These are phyloP conservation scores for Poeciliopsis gracilis DNA, from an alignment of 2,797 vertebrate species.

Conservation along the genomic window DNA sequence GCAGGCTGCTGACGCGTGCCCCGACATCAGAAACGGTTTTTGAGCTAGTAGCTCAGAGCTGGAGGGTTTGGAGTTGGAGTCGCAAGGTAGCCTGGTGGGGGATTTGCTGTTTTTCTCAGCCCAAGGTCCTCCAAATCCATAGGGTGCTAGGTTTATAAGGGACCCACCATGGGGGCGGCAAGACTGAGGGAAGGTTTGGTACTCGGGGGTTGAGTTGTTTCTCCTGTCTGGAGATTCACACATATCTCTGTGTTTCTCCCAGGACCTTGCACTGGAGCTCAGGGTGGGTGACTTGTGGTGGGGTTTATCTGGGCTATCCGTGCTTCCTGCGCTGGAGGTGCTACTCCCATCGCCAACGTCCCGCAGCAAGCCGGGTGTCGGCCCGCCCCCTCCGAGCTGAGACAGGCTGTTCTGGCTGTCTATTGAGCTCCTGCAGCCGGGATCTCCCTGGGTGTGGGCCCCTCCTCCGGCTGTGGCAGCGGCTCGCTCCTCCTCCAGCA, in stretches of 20 bases:
- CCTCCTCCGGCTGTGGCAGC: constrained; percentile 49
- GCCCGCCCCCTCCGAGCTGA: constrained; percentile 72
- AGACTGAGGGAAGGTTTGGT: constrained; percentile 86
- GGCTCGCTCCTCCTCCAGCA: constrained; percentile 92
- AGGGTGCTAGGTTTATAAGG: constrained; percentile 84
- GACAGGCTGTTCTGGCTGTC: constrained; percentile 92
- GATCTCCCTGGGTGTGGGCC: constrained; percentile 39
- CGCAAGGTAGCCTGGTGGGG: constrained; percentile 79
- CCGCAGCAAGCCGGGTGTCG: constrained; percentile 79
- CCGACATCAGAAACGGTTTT: constrained; percentile 84
- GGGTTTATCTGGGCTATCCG: constrained; percentile 86
- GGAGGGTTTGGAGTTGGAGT: constrained; percentile 81
- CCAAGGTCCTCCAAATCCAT: constrained; percentile 83
- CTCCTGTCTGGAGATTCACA: constrained; percentile 81
- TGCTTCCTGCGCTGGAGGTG: constrained; percentile 92
- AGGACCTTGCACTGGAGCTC: constrained; percentile 52
- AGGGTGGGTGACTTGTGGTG: constrained; percentile 77
- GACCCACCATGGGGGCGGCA: constrained; percentile 78
- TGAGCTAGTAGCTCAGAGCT: constrained; percentile 81
- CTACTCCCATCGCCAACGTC: constrained; percentile 96
- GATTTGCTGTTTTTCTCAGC: constrained; percentile 86
- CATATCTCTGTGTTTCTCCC: constrained; percentile 73
- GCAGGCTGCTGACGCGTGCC: constrained; percentile 46
- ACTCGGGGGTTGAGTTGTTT: constrained; percentile 89
- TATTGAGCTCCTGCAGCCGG: constrained; percentile 88